phyloP scores from a whole-genome alignment of 2,888 invertebrate species.

The Spilosoma lubricipeda region DNA sequence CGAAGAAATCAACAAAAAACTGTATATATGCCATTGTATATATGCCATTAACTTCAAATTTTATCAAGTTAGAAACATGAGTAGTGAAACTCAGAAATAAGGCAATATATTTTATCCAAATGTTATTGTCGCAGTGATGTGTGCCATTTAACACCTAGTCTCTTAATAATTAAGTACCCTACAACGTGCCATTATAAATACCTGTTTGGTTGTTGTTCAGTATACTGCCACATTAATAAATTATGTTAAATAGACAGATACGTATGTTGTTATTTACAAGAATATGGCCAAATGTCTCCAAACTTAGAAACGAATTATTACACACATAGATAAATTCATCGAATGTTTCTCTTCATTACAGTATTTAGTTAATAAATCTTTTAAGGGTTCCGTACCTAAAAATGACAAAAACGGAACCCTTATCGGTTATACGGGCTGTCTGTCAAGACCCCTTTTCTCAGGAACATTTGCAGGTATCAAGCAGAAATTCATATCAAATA shows the following conservation, averaged over 20 bases:
- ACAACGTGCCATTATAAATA: constrained; percentile 1
- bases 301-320: neutral
- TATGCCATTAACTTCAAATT: neutral
- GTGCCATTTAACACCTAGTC: constrained; percentile 1
- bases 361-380: neutral
- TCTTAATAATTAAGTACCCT: neutral
- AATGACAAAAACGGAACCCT: too few relatives aligned
- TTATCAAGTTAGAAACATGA: neutral
- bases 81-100: neutral
- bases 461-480: too few relatives aligned
- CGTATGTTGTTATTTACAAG: constrained; percentile 28
- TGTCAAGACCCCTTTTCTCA: too few relatives aligned
- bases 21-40: neutral
- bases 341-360: neutral
- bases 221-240: constrained; percentile 42
- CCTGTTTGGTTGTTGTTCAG: constrained; percentile 19
- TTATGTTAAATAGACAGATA: constrained; percentile 45
- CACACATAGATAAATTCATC: neutral
- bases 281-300: neutral
- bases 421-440: too few relatives aligned
- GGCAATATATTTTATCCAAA: neutral
- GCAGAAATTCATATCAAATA: too few relatives aligned
- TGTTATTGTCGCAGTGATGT: neutral
- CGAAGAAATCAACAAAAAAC: neutral
- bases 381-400: too few relatives aligned